Base-by-base conservation (phyloP, 2,888 invertebrate genomes). In the Machimus atricapillus region DNA sequence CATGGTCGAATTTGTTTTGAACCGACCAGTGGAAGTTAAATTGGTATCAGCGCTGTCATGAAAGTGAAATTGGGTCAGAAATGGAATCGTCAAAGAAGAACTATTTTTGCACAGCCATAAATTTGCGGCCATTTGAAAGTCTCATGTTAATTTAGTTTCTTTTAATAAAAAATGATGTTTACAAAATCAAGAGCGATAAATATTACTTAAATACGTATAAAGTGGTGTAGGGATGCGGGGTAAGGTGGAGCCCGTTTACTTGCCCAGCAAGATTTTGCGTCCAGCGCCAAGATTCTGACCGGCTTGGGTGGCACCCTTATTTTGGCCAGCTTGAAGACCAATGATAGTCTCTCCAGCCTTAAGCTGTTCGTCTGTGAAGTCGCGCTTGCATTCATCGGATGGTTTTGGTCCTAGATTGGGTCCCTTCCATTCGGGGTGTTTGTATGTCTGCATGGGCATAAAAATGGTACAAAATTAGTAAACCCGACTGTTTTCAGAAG, bases 351-450 rank as follows among this genome's bases (percentile, higher is more conserved):
- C 95, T 37, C 98, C 98, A 89, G 98, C 97, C 90, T 95, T 95
- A 90, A 98, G 92, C 91, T 97, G 97, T 92, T 98, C 98, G 0
- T 98, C 98, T 31, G 96, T 95, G 94, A 98, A 99, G 52, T 98
- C 97, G 89, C 98, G 96, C 93, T 97, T 97, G 95, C 97, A 96
- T 92, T 98, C 97, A 23, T 98, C 98, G 88, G 98, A 93, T 90
- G 98, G 98, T 93, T 97, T 98, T 91, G 98, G 98, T 92, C 99
- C 99, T 88, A 99, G 94, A 92, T 94, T 95, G 88, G 98, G 98
- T 91, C 98, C 98, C 88, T 93, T 94, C 95, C 95, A 97, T 91
- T 97, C 97, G 6, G 96, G 92, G 92, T 97, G 97, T 92, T 95
- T 96, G 95, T 97, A 97, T 86, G 96, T 96, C 97, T 97, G 92